Evolutionary conservation across 2,888 invertebrate species (phyloP), one percentile per base, ranked within the genome.

Genomic region (Epirrita christyi): DNA sequence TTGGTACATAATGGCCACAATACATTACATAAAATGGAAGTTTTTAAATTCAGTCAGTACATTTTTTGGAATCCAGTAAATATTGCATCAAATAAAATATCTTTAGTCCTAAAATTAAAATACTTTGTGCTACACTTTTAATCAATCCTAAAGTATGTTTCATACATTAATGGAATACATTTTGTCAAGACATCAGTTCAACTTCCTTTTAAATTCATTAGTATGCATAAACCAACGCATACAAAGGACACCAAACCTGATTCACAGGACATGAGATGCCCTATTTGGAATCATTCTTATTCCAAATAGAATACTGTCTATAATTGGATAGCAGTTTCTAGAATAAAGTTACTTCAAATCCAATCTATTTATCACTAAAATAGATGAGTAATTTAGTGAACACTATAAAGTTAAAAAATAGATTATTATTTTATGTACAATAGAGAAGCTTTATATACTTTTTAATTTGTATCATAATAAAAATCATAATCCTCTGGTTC

Each of bases 401-500:
- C 29, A 40, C 40, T 41, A 14, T 8, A 44, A 45, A 48, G 21
- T 46, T 52, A 5, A 52, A 38, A 50, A 32, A 54, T 47, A 51
- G 45, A 44, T 49, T 38, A 44, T 46, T 32, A 40, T 48, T 48
- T 50, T 65, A 62, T 63, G 14, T 62, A 67, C 63, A 64, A 43
- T 43, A 55, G 42, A 53, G 60, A 59, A 66, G 67, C 53, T 61
- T 66, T 14, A 58, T 47, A 42, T 60, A 6, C 49, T 56, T 45
- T 9, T 79, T 88, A 95, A 78, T 95, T 95, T 71, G 94, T 89
- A 81, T 95, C 95, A 77, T 95, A 95, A 80, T 95, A 96, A 86
- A 97, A 98, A 82, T 97, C 96, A 85, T 97, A 98, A 88, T 98
- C 97, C 69, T 97, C 96, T 4, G 99, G 98, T 79, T 97, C 96